phyloP scores from a whole-genome alignment of 2,113 vertebrate species.

The Anguilla japonica region DNA sequence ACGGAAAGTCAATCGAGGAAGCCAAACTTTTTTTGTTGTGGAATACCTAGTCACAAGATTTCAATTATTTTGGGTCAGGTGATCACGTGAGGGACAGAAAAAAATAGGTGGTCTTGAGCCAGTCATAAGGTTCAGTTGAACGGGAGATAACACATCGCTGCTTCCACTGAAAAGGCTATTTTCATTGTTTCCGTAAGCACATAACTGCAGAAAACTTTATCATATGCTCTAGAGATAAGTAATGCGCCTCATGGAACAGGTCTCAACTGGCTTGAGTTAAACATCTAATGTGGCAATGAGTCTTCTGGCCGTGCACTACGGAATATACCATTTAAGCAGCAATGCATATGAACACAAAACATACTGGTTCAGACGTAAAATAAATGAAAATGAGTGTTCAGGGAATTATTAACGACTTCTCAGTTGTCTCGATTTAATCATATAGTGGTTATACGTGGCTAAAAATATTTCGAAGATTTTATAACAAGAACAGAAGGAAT shows the following conservation, averaged over 20 bases:
- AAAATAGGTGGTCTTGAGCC: constrained; percentile 57
- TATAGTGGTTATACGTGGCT: background rate
- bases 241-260: constrained; percentile 10
- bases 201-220: constrained; percentile 25
- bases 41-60: constrained; percentile 70
- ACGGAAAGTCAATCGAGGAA: background rate
- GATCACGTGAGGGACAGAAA: constrained; percentile 58
- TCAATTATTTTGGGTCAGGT: constrained; percentile 45
- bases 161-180: constrained; percentile 10
- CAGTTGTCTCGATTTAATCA: background rate
- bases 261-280: background rate
- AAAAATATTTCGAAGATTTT: background rate
- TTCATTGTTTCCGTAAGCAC: constrained; percentile 30
- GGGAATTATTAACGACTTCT: background rate
- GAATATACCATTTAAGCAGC: background rate
- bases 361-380: background rate
- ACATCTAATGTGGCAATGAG: background rate
- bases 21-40: background rate
- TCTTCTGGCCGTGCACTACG: background rate
- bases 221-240: constrained; percentile 15
- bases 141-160: constrained; percentile 22
- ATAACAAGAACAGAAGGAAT: background rate
- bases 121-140: constrained; percentile 56
- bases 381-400: background rate
- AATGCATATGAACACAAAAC: background rate